A percentile compares a stretch with the other conserved stretches of the same genome.
phyloP scores from a whole-genome alignment of 2,113 vertebrate species.

The Sialia sialis region DNA sequence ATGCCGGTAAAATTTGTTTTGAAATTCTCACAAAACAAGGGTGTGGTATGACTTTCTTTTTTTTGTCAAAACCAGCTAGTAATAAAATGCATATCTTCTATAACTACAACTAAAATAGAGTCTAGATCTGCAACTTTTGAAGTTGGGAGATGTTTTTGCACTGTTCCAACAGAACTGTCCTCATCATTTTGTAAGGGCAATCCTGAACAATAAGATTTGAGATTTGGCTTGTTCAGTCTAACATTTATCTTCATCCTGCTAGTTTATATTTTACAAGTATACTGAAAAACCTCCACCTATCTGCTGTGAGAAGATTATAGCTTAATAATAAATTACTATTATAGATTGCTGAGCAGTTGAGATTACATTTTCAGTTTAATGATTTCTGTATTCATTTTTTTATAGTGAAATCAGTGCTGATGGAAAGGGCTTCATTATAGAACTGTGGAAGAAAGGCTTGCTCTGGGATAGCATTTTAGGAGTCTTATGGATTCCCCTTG shows the following conservation, averaged over 20 bases:
- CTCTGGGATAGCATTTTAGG: constrained; percentile 68
- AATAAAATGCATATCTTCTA: neutral
- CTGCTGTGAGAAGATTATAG: neutral
- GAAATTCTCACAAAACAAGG: neutral
- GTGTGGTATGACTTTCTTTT: neutral
- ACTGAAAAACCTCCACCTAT: neutral
- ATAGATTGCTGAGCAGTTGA: neutral
- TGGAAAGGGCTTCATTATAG: constrained; percentile 56
- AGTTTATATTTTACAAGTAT: neutral
- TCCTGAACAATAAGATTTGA: neutral
- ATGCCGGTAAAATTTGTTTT: neutral
- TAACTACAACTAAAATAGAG: neutral
- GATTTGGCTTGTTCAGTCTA: neutral
- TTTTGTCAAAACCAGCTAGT: neutral
- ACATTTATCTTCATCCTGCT: neutral
- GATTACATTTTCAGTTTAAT: neutral
- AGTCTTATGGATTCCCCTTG: constrained; percentile 66
- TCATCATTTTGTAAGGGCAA: neutral
- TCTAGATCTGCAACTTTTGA: neutral
- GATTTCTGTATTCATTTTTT: neutral
- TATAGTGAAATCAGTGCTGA: constrained; percentile 63
- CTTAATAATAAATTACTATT: neutral
- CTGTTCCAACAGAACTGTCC: neutral
- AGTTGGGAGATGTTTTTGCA: neutral
- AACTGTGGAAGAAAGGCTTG: constrained; percentile 69